A percentile compares a stretch with the other conserved stretches of the same genome.
Conservation (phyloP, 2,888 invertebrate species). For the Ischnura elegans region DNA sequence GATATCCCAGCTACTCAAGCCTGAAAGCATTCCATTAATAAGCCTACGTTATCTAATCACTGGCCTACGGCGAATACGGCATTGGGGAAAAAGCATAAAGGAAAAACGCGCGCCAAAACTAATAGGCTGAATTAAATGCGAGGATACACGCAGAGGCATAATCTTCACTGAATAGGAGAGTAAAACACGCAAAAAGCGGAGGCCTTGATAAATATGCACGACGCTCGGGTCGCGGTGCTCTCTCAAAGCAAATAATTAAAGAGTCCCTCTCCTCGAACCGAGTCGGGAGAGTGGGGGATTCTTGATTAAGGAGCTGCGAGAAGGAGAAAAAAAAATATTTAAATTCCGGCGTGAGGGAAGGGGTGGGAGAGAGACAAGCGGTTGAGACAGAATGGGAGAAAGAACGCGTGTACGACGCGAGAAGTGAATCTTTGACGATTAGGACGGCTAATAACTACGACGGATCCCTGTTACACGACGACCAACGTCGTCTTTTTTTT, state of each 20-base stretch:
- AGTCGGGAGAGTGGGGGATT: neutral
- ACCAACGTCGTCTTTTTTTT: neutral
- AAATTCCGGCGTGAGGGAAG: neutral
- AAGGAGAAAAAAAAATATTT: neutral
- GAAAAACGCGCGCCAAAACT: neutral
- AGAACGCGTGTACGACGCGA: slow-evolving; percentile 33
- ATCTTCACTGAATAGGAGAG: neutral
- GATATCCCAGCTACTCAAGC: too few relatives aligned
- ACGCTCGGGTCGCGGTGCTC: neutral
- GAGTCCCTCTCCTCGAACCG: neutral
- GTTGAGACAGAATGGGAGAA: slow-evolving; percentile 14
- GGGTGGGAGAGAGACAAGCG: neutral
- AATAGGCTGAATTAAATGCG: slow-evolving; percentile 7
- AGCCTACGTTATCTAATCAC: neutral
- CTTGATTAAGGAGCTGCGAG: neutral
- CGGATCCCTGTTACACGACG: slow-evolving; percentile 9
- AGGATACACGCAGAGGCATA: neutral
- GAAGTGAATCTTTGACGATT: slow-evolving; percentile 47
- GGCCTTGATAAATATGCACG: neutral
- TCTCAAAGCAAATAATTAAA: neutral
- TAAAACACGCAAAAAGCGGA: neutral
- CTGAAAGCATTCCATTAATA: too few relatives aligned
- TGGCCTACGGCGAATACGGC: neutral
- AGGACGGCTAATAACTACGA: slow-evolving; percentile 30
- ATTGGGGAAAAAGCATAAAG: neutral